Base-by-base conservation (phyloP, 2,797 vertebrate genomes). In the Xyrichtys novacula region DNA sequence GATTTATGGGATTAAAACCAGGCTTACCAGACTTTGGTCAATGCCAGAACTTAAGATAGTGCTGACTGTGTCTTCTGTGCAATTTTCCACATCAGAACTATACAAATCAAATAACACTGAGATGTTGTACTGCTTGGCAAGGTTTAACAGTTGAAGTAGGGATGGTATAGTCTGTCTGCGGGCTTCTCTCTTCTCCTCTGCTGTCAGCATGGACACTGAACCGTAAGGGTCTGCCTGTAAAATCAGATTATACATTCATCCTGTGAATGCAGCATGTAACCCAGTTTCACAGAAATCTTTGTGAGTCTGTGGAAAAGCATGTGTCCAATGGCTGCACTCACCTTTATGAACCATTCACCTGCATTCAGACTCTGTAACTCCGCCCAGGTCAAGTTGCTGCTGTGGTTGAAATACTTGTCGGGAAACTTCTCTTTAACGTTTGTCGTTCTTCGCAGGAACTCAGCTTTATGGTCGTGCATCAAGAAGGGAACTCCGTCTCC, bases 331-430 rank as follows among this genome's bases (percentile, higher is more conserved):
- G 7, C n/a, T n/a, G n/a, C n/a, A n/a, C 85, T 96, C 80, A 99
- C 98, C 95, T 96, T 67, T 19, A 96, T 16, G 82, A 98, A 99
- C 95, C 97, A 98, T 71, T 94, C 70, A n/a, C 97, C 97, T 6
- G 97, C 96, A 48, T 97, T 95, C 56, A 99, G 83, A 38, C 22
- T 86, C 84, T 87, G 69, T 47, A 98, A 86, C 22, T 96, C 91
- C 1, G 76, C 4, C 94, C 94, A 96, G 40, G 90, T 96, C 71
- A 97, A 90, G 70, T 93, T 29, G 0, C 61, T 72, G 88, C 94
- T 93, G 3, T 59, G 32, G 31, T 40, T 54, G 7, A 83, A 34
- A 2, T 67, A 39, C 28, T 48, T 57, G 26, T 80, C 23, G 0
- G 88, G 90, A 71, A 97, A 96, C 44, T 84, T 88, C 1, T 86